These are phyloP conservation scores for Drosophila setifemur DNA, from an alignment of 1,140 invertebrate genomes.

Conservation along the genomic window DNA sequence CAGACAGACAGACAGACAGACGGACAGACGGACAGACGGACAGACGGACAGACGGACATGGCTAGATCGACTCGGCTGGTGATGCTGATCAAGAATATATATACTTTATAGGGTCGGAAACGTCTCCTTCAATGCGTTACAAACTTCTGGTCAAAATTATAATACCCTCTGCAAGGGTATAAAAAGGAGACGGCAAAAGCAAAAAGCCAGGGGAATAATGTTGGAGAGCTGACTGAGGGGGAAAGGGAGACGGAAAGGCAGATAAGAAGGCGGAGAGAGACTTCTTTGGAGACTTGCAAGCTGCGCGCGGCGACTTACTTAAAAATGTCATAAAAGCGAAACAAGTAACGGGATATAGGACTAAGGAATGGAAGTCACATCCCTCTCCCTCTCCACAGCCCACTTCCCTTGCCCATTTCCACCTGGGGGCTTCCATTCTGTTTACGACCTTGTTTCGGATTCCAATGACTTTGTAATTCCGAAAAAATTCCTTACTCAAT, in stretches of 20 bases:
- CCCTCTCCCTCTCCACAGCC: slow-evolving; percentile 8
- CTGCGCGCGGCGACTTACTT: slow-evolving; percentile 72
- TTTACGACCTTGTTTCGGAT: slow-evolving; percentile 33
- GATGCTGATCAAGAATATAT: too few relatives aligned
- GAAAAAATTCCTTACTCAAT: slow-evolving; percentile 18
- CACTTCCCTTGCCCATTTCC: background rate
- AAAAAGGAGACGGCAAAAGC: slow-evolving; percentile 7
- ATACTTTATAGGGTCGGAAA: too few relatives aligned
- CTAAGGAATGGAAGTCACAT: slow-evolving; percentile 1
- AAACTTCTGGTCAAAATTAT: too few relatives aligned
- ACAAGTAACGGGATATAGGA: slow-evolving; percentile 42
- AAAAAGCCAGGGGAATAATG: slow-evolving; percentile 12
- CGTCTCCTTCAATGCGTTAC: too few relatives aligned
- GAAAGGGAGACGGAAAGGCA: background rate
- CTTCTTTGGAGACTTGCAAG: slow-evolving; percentile 43
- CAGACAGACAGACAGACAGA: too few relatives aligned
- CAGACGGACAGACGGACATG: too few relatives aligned
- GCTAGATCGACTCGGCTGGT: too few relatives aligned
- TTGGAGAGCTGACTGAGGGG: background rate
- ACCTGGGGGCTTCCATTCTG: slow-evolving; percentile 10
- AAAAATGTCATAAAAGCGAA: slow-evolving; percentile 74
- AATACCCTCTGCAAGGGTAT: too few relatives aligned
- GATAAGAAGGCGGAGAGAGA: background rate
- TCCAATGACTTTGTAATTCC: slow-evolving; percentile 30
- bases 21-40: too few relatives aligned